These are phyloP conservation scores for Brotula barbata DNA, from an alignment of 2,797 vertebrate genomes.

Conservation along the genomic window DNA sequence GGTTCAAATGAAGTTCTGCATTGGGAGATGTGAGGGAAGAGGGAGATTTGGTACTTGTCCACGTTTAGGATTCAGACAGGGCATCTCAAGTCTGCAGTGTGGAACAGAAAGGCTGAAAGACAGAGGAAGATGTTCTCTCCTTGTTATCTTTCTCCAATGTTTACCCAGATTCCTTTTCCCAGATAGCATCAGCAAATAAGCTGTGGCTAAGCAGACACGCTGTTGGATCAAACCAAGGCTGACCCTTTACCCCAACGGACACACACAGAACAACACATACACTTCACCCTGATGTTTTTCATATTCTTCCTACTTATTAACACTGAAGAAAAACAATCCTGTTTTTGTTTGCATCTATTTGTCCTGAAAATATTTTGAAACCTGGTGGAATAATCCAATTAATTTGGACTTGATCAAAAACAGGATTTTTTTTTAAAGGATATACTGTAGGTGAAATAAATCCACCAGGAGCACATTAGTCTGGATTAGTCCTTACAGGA, in stretches of 20 bases:
- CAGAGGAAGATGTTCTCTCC: conserved; percentile 56
- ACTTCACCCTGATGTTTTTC: conserved; percentile 36
- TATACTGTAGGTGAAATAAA: too few species aligned
- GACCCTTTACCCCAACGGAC: conserved; percentile 57
- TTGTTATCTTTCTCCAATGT: conserved; percentile 74
- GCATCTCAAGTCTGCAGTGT: conserved; percentile 10
- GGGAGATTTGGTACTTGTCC: conserved; percentile 8
- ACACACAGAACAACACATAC: conserved; percentile 33
- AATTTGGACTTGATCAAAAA: too few species aligned
- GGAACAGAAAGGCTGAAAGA: conserved; percentile 21
- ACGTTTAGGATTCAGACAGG: conserved; percentile 6
- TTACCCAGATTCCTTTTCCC: conserved; percentile 76
- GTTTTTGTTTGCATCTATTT: too few species aligned
- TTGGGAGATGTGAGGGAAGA: background rate
- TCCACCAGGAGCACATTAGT: too few species aligned
- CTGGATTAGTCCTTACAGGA: too few species aligned
- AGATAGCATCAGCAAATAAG: conserved; percentile 83
- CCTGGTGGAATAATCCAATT: too few species aligned
- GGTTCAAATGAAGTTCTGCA: conserved; percentile 14
- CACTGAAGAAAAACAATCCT: conserved; percentile 33
- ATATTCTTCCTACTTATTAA: conserved; percentile 50
- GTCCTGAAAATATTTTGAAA: too few species aligned
- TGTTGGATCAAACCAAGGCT: conserved; percentile 58
- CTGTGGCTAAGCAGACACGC: conserved; percentile 62
- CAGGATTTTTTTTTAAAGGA: too few species aligned